These are phyloP conservation scores for Opisthograptis luteolata DNA, from an alignment of 2,888 invertebrate species.

Conservation along the genomic window DNA sequence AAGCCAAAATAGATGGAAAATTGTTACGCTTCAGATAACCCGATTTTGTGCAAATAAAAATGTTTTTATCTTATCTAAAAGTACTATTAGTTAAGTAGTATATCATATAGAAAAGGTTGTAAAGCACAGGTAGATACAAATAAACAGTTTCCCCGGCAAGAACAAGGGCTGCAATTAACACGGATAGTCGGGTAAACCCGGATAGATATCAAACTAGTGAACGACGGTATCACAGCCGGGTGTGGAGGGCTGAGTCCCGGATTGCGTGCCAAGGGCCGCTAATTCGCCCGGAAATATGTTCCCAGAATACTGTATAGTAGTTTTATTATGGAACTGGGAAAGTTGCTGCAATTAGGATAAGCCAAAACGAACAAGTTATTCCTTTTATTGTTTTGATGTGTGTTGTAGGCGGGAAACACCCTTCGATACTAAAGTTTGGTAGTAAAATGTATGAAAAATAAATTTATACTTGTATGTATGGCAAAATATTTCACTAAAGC, in stretches of 20 bases:
- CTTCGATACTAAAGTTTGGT: too few relatives aligned
- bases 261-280: conserved; percentile 35
- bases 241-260: conserved; percentile 9
- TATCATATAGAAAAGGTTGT: too few relatives aligned
- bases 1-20: too few relatives aligned
- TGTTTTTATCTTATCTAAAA: too few relatives aligned
- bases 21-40: too few relatives aligned
- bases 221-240: background rate
- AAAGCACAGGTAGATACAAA: conserved; percentile 1
- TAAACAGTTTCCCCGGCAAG: background rate
- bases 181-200: background rate
- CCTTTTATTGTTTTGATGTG: conserved; percentile 11
- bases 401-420: background rate
- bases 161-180: conserved; percentile 11
- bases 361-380: conserved; percentile 15
- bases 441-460: too few relatives aligned
- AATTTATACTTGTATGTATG: too few relatives aligned
- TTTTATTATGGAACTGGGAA: conserved; percentile 11
- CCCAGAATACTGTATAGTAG: conserved; percentile 17
- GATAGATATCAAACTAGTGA: background rate
- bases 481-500: too few relatives aligned
- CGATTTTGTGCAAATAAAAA: too few relatives aligned
- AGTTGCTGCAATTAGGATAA: conserved; percentile 26
- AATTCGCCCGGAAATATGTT: conserved; percentile 28
- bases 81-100: too few relatives aligned